Evolutionary conservation across 2,797 vertebrate species (phyloP), one percentile per base, ranked within the genome.

Genomic region (Lateolabrax maculatus): DNA sequence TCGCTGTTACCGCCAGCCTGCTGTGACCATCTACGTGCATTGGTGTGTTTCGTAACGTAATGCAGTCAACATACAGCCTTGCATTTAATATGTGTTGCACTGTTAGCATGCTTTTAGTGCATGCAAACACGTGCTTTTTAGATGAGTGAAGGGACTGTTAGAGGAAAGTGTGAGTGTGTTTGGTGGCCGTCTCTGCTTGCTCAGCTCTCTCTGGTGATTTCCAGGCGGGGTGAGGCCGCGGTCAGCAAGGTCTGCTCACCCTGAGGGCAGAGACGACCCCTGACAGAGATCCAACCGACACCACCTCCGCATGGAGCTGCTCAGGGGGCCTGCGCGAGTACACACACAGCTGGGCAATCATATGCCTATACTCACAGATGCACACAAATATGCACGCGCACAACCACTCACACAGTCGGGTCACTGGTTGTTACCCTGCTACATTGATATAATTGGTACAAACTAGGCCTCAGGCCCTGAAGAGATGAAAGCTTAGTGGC

Each of bases 141-240:
- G 1, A 43, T 41, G 55, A 34, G n/a, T 61, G 46, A 51, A 8
- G 39, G 27, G 12, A 41, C 61, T 43, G 44, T 61, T 60, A 55
- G 31, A 16, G 48, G 46, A 23, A 46, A 27, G 23, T 31, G 19
- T 63, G 41, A 29, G 31, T 56, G 63, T 41, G 51, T 62, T 51
- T 29, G 62, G 27, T 57, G 51, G 44, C 46, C 46, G 56, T 57
- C 27, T 62, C n/a, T 76, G 72, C 78, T 81, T 48, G 53, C 84
- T 80, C 79, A 79, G 80, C 77, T 79, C 58, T 80, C 62, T 74
- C 27, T 44, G 15, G 44, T 75, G 71, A 51, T 80, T 61, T 73
- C 39, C 43, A 69, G 55, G 37, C 5, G 6, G 58, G 25, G 21
- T 56, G 48, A 70, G 19, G 67, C 52, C 39, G 60, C 4, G 7